A percentile compares a stretch with the other conserved stretches of the same genome.
These are phyloP conservation scores for Hirundo rustica DNA, from an alignment of 2,797 vertebrate genomes.

Conservation along the genomic window DNA sequence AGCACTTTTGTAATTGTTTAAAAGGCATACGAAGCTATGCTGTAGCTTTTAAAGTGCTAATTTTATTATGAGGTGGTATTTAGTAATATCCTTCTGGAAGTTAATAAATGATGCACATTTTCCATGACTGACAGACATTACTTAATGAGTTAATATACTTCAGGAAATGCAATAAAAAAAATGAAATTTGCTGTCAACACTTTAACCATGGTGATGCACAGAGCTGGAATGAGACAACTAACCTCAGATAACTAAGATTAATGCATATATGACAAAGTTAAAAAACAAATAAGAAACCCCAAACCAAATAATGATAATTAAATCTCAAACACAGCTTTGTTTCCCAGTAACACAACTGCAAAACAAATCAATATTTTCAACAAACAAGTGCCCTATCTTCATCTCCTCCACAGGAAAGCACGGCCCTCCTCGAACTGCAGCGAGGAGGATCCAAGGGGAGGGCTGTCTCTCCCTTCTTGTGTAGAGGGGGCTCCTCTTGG, in stretches of 20 bases:
- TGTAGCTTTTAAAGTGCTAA: slow-evolving; percentile 60
- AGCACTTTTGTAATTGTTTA: slow-evolving; percentile 30
- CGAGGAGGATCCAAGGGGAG: not conserved
- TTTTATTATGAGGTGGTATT: slow-evolving; percentile 45
- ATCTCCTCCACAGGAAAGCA: not conserved
- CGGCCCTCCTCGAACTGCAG: not conserved
- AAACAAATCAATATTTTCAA: slow-evolving; percentile 62
- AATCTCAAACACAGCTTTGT: slow-evolving; percentile 27
- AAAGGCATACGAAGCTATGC: slow-evolving; percentile 19
- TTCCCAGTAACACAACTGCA: slow-evolving; percentile 43
- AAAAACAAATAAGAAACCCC: slow-evolving; percentile 19
- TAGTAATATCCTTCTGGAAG: not conserved
- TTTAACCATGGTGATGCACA: slow-evolving; percentile 26
- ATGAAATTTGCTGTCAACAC: slow-evolving; percentile 24
- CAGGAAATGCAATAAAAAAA: slow-evolving; percentile 31
- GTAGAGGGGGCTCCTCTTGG: not conserved
- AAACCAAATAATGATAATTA: slow-evolving; percentile 30
- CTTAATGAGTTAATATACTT: slow-evolving; percentile 48
- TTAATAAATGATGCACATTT: slow-evolving; percentile 41
- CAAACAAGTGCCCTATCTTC: slow-evolving; percentile 5
- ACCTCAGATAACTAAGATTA: slow-evolving; percentile 47
- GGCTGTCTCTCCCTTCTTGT: not conserved
- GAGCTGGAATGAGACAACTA: slow-evolving; percentile 28
- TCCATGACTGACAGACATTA: slow-evolving; percentile 28
- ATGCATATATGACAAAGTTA: slow-evolving; percentile 2